Conservation (phyloP, 2,888 invertebrate species). For the Chloromyia formosa region DNA sequence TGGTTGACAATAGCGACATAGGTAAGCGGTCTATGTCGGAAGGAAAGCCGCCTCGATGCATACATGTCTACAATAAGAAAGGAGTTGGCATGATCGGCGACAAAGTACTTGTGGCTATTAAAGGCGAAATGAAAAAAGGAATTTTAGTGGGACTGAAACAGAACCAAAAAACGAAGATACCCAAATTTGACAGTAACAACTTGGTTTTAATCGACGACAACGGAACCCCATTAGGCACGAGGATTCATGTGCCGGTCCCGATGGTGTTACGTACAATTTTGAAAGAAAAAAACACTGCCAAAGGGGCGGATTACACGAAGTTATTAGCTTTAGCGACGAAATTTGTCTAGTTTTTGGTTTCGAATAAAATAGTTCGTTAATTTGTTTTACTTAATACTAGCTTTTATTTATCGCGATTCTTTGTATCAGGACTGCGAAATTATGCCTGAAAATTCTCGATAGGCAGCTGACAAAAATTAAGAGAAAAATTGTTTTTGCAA, state of each 20-base stretch:
- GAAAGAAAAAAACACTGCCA: constrained; percentile 80
- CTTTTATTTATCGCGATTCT: too few species aligned
- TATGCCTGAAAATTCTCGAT: too few species aligned
- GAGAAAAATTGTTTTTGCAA: too few species aligned
- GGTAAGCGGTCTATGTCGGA: constrained; percentile 95
- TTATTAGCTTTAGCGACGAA: constrained; percentile 87
- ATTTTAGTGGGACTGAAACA: constrained; percentile 89
- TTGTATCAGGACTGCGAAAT: too few species aligned
- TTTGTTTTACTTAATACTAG: too few species aligned
- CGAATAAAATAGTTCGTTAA: too few species aligned
- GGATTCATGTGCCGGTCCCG: constrained; percentile 95
- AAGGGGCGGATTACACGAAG: constrained; percentile 92
- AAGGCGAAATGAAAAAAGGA: constrained; percentile 94
- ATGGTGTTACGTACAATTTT: constrained; percentile 84
- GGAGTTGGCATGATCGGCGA: constrained; percentile 76
- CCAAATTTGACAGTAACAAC: constrained; percentile 95
- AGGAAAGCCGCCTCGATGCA: constrained; percentile 91
- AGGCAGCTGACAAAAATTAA: too few species aligned
- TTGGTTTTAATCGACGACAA: constrained; percentile 94
- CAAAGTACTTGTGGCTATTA: constrained; percentile 89
- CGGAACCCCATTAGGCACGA: constrained; percentile 92
- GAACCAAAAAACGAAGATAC: constrained; percentile 80
- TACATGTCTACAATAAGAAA: constrained; percentile 91
- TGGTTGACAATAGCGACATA: constrained; percentile 96
- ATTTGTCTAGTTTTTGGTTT: too few species aligned